Conservation (phyloP, 2,113 vertebrate genomes). For the Clinocottus analis region DNA sequence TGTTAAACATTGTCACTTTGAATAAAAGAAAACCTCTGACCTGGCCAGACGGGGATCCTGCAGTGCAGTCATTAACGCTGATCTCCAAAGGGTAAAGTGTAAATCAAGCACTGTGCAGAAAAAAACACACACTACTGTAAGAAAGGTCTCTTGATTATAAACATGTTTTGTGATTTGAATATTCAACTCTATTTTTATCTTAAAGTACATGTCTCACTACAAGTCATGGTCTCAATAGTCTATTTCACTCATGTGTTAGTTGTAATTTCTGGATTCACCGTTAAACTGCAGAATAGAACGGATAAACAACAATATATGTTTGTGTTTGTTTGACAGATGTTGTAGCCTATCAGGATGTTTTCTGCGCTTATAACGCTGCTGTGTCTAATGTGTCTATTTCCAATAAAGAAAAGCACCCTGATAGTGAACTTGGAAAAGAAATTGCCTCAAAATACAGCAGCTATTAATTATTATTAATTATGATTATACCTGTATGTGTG, state of each 20-base stretch:
- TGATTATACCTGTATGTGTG: no score
- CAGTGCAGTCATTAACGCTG: neutral
- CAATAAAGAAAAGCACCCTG: neutral
- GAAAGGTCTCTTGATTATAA: neutral
- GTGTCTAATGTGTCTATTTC: neutral
- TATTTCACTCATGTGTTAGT: neutral
- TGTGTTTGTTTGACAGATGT: neutral
- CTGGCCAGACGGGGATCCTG: constrained; percentile 1
- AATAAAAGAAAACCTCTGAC: constrained; percentile 12
- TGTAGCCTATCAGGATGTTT: neutral
- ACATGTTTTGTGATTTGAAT: neutral
- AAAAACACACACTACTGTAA: neutral
- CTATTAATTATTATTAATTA: no score
- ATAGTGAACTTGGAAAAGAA: neutral
- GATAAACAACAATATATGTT: neutral
- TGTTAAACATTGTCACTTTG: constrained; percentile 20
- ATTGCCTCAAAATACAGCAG: neutral
- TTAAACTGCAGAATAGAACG: neutral
- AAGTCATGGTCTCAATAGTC: neutral
- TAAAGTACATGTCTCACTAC: neutral
- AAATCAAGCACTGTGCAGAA: neutral
- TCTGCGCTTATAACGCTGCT: neutral
- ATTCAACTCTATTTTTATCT: neutral
- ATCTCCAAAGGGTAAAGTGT: neutral
- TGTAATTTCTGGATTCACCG: neutral